Evolutionary conservation across 2,113 vertebrate species (phyloP).

Genomic region (Athene noctua): DNA sequence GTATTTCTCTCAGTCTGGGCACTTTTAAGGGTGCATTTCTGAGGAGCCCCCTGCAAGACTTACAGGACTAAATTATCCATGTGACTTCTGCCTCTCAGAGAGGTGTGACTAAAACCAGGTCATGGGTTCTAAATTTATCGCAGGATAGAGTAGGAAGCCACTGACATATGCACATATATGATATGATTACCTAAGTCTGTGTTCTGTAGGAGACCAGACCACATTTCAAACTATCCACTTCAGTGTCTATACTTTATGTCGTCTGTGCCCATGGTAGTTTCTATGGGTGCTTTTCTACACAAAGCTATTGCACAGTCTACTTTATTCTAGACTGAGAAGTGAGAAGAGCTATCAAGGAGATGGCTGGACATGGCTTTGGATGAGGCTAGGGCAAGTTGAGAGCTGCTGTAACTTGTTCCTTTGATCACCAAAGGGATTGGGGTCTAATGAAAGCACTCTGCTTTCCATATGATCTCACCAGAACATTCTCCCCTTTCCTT

Average conservation of each 20-base stretch:
- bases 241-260: background rate
- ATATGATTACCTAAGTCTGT: fast-evolving
- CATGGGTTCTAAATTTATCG: background rate
- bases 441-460: background rate
- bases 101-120: background rate
- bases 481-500: background rate
- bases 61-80: background rate
- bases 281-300: background rate
- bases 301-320: background rate
- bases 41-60: background rate
- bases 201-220: background rate
- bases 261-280: background rate
- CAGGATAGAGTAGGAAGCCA: background rate
- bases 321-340: background rate
- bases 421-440: background rate
- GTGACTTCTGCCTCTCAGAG: background rate
- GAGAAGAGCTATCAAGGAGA: background rate
- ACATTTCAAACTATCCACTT: background rate
- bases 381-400: background rate
- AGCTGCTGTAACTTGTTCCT: background rate
- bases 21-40: background rate
- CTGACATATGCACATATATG: fast-evolving
- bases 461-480: background rate
- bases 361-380: background rate
- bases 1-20: background rate